Base-by-base conservation (phyloP, 2,113 vertebrate species). In the Ramphastos sulfuratus region DNA sequence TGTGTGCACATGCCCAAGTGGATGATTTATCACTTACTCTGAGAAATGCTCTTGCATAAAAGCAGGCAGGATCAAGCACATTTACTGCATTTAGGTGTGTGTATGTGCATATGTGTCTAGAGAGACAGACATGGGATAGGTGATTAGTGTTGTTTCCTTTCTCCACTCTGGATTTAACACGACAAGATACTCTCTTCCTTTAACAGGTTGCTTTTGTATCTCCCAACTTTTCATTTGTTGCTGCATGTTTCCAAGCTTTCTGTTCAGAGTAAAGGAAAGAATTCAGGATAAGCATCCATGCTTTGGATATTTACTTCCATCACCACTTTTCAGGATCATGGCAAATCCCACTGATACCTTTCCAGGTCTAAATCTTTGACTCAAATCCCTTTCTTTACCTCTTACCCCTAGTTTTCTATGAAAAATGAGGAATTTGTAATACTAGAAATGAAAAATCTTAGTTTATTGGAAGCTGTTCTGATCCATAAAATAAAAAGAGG, bases 401-500 rank as follows among this genome's bases (percentile, higher is more conserved):
- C 24, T 28, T 39, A 33, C 39, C 20, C 15, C 5, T 10, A 23
- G 6, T 50, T 89, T 60, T 77, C 15, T 14, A 46, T 85, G 59
- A 74, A 89, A 85, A 97, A 63, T 52, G 56, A 79, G 78, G 75
- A 95, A 93, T 95, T 93, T 84, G 7, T 31, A 94, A 80, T 95
- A 87, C 85, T 94, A 81, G 42, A 94, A 96, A 87, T 67, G 84
- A 96, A 95, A 95, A 94, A 72, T 61, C 87, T 94, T 91, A 77
- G 92, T 97, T 33, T 94, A 69, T 18, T 89, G 70, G 65, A 84
- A 95, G 97, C 97, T 90, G 37, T 95, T 97, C 93, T 97, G 94
- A 97, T 97, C 96, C 95, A 91, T 97, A 96, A 97, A 97, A 93
- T 82, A 85, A 95, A n/a, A 66, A 92, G 30, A 72, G 17, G 21